A percentile compares a stretch with the other conserved stretches of the same genome.
Conservation (phyloP, 2,113 vertebrate species). For the Notarius quadriscutis region DNA sequence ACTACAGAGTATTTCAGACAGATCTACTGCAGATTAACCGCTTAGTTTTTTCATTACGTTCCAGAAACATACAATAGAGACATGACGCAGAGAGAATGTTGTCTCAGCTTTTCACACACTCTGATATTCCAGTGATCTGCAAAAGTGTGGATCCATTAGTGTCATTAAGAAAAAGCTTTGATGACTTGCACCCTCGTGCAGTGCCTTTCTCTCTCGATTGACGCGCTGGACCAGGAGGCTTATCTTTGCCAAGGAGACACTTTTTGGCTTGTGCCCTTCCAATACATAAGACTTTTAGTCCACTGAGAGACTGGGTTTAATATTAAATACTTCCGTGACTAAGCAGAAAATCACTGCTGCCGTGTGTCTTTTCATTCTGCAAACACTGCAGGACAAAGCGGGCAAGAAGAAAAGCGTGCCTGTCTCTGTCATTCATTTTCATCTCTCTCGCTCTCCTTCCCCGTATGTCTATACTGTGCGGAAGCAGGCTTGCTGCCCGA, state of each 20-base stretch:
- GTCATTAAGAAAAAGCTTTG: slow-evolving; percentile 28
- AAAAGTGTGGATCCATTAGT: slow-evolving; percentile 23
- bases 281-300: slow-evolving; percentile 52
- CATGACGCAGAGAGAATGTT: not conserved
- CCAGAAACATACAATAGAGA: not conserved
- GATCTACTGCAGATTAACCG: not conserved
- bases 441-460: not conserved
- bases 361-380: slow-evolving; percentile 40
- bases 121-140: slow-evolving; percentile 4
- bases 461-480: slow-evolving; percentile 21
- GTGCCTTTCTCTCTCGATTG: not conserved
- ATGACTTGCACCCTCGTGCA: slow-evolving; percentile 7
- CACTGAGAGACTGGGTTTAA: slow-evolving; percentile 41
- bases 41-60: not conserved
- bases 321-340: slow-evolving; percentile 59
- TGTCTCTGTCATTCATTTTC: slow-evolving; percentile 20
- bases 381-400: slow-evolving; percentile 27
- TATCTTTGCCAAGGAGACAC: slow-evolving; percentile 53
- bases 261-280: slow-evolving; percentile 55
- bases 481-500: slow-evolving; percentile 24
- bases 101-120: slow-evolving; percentile 7
- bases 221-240: slow-evolving; percentile 29
- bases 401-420: slow-evolving; percentile 7
- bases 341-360: slow-evolving; percentile 59
- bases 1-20: not conserved